phyloP scores from a whole-genome alignment of 2,113 vertebrate species.

The Peucedramus taeniatus region DNA sequence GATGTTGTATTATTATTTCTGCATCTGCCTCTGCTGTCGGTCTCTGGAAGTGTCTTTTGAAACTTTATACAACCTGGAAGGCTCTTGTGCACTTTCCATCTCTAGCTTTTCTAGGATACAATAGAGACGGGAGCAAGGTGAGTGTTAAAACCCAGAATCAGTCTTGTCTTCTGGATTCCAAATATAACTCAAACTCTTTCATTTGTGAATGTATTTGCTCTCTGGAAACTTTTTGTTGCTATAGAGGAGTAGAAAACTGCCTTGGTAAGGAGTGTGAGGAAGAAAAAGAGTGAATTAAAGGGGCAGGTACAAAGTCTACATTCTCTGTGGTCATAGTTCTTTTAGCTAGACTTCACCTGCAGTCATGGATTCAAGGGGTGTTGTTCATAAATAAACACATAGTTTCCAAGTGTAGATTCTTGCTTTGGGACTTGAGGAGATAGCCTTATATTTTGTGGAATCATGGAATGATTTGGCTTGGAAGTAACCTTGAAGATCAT shows the following conservation, averaged over 20 bases:
- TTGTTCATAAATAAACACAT: neutral
- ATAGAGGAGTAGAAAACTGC: neutral
- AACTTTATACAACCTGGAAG: neutral
- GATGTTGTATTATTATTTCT: neutral
- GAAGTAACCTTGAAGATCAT: neutral
- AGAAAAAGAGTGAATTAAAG: neutral
- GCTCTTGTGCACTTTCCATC: neutral
- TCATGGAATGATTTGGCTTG: neutral
- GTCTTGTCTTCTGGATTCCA: neutral
- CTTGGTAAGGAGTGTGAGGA: neutral
- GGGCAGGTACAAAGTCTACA: neutral
- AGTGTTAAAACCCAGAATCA: neutral
- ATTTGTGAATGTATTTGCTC: neutral
- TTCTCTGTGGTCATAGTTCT: neutral
- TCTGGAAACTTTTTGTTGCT: neutral
- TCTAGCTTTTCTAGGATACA: neutral
- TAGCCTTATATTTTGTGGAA: neutral
- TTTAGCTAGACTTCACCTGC: neutral
- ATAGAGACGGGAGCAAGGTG: neutral
- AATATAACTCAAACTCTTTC: neutral
- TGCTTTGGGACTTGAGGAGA: neutral
- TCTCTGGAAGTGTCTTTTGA: neutral
- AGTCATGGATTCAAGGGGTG: neutral
- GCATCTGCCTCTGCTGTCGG: neutral
- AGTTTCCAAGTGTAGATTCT: neutral